Evolutionary conservation across 2,888 invertebrate species (phyloP).

Genomic region (Gortyna flavago): DNA sequence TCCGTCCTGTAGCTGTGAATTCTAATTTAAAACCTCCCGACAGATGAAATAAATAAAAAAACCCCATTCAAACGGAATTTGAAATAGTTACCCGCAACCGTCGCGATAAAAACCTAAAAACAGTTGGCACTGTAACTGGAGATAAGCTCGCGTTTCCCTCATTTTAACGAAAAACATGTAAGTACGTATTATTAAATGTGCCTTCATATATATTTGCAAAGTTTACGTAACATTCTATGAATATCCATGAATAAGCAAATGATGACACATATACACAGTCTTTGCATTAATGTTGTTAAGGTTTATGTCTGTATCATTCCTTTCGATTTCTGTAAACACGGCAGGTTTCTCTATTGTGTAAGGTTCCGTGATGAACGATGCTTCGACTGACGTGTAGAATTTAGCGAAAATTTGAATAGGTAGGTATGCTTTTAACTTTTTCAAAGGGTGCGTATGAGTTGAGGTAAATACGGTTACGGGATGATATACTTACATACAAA

Average conservation of each 20-base stretch:
- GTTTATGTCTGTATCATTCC: constrained; percentile 27
- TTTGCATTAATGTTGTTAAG: constrained; percentile 33
- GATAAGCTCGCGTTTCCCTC: constrained; percentile 16
- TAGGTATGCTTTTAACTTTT: not conserved
- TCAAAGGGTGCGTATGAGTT: not conserved
- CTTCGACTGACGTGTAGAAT: not conserved
- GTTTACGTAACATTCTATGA: constrained; percentile 67
- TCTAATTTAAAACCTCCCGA: not conserved
- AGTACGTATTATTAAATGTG: constrained; percentile 35
- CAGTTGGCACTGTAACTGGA: not conserved
- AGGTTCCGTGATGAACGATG: constrained; percentile 11
- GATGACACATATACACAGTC: constrained; percentile 59
- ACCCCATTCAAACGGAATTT: too few relatives aligned
- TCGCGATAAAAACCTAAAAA: not conserved
- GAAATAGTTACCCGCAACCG: not conserved
- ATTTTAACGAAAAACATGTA: constrained; percentile 26
- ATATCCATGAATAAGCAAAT: constrained; percentile 63
- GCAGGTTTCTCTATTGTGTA: constrained; percentile 23
- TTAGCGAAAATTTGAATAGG: not conserved
- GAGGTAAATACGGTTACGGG: too few relatives aligned
- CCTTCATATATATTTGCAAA: constrained; percentile 44
- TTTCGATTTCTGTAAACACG: constrained; percentile 30
- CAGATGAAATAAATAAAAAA: not conserved
- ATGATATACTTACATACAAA: not conserved
- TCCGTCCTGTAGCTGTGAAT: not conserved